Conservation (phyloP, 2,113 vertebrate species). For the Oreochromis aureus region DNA sequence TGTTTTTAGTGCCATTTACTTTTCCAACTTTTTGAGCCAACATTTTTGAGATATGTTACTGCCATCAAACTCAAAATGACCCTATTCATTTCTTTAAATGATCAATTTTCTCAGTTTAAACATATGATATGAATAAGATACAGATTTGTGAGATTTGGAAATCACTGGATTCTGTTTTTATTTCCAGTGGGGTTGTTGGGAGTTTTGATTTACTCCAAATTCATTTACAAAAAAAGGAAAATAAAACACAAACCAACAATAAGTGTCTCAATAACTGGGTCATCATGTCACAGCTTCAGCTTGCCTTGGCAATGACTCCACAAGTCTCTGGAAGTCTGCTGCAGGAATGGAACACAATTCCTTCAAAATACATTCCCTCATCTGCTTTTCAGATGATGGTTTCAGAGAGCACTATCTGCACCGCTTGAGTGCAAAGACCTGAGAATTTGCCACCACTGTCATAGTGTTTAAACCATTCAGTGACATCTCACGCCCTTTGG, state of each 20-base stretch:
- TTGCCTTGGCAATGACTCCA: not conserved
- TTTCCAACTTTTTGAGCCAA: not conserved
- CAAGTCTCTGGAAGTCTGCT: not conserved
- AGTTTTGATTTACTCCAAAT: not conserved
- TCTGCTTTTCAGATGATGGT: not conserved
- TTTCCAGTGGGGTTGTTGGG: not conserved
- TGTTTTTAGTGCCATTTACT: rapidly evolving
- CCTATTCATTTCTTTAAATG: not conserved
- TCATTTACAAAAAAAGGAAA: not conserved
- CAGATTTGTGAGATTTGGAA: rapidly evolving
- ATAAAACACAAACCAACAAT: not conserved
- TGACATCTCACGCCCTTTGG: not conserved
- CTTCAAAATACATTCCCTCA: not conserved
- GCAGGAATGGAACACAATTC: not conserved
- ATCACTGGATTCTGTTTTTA: not conserved
- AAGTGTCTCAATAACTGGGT: not conserved
- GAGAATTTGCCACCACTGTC: not conserved
- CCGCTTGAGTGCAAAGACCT: not conserved
- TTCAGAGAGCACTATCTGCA: not conserved
- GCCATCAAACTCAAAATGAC: not conserved
- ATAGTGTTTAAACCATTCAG: not conserved
- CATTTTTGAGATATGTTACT: not conserved
- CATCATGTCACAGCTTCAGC: not conserved
- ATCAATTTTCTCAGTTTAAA: not conserved
- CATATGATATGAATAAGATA: not conserved